These are phyloP conservation scores for Metridium senile DNA, from an alignment of 92 coral and sea anemone species.

Conservation along the genomic window DNA sequence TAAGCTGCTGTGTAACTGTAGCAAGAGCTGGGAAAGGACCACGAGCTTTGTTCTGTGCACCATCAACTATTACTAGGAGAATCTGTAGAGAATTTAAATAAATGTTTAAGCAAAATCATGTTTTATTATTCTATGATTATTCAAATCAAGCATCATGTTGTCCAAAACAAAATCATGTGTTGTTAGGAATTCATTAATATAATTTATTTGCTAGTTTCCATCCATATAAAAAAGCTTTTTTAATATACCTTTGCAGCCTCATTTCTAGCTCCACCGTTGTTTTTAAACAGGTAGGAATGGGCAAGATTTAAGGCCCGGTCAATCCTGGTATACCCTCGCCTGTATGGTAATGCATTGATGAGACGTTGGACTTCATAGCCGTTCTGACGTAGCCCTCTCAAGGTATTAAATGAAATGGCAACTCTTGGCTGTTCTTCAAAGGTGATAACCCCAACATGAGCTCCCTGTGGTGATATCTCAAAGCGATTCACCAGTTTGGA, in stretches of 20 bases:
- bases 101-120: no score
- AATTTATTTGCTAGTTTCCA: no score
- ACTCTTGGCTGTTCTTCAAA: constrained; percentile 51
- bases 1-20: constrained; percentile 51
- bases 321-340: constrained; percentile 62
- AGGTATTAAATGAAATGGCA: constrained; percentile 48
- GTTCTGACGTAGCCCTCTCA: constrained; percentile 53
- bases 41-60: constrained; percentile 49
- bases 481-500: constrained; percentile 55
- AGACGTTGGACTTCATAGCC: constrained; percentile 60
- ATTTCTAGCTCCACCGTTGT: constrained; percentile 67
- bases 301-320: constrained; percentile 73
- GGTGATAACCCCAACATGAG: constrained; percentile 66
- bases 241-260: constrained; percentile 54
- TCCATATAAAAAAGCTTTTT: no score
- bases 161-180: no score
- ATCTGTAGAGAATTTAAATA: constrained; percentile 36
- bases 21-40: constrained; percentile 55
- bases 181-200: no score
- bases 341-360: constrained; percentile 42
- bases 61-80: constrained; percentile 58
- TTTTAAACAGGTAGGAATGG: constrained; percentile 57
- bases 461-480: constrained; percentile 56
- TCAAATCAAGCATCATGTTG: no score
- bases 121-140: no score